Percentiles rank a stretch among this genome's conserved stretches.
Evolutionary conservation across 2,113 vertebrate species (phyloP).

Genomic region (Nothobranchius furzeri): DNA sequence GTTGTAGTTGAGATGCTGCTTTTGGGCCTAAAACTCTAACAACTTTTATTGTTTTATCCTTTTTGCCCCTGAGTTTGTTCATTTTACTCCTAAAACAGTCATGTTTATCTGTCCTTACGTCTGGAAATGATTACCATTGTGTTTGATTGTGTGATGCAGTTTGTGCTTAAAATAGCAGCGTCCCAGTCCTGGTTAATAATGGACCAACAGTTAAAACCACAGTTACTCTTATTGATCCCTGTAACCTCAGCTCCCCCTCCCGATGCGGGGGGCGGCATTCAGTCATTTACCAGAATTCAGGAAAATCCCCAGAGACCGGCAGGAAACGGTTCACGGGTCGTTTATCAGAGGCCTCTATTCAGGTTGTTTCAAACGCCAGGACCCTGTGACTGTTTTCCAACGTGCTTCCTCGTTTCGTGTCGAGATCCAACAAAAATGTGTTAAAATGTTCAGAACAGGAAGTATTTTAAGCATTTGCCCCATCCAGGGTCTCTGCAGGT

Average conservation of each 20-base stretch:
- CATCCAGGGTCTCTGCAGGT: too few relatives aligned
- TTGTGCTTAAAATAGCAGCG: neutral
- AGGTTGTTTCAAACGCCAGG: conserved; percentile 1
- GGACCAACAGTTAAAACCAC: neutral
- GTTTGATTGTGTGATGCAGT: neutral
- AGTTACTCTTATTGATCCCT: conserved; percentile 33
- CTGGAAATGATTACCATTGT: neutral
- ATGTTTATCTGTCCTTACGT: too few relatives aligned
- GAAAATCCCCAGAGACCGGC: neutral
- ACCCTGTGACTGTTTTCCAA: neutral
- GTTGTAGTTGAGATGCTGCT: neutral
- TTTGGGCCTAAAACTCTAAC: neutral
- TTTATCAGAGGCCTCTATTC: neutral
- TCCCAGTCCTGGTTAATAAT: neutral
- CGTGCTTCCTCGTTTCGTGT: too few relatives aligned
- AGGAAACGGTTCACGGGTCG: conserved; percentile 19
- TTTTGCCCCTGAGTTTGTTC: too few relatives aligned
- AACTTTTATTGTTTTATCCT: too few relatives aligned
- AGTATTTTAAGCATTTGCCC: too few relatives aligned
- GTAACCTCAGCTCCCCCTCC: too few relatives aligned
- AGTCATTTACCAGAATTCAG: conserved; percentile 3
- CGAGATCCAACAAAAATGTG: too few relatives aligned
- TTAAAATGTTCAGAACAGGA: too few relatives aligned
- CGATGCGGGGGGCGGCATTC: neutral
- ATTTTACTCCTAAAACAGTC: too few relatives aligned